A percentile compares a stretch with the other conserved stretches of the same genome.
phyloP scores from a whole-genome alignment of 2,797 vertebrate genomes.

The Okamejei kenojei region DNA sequence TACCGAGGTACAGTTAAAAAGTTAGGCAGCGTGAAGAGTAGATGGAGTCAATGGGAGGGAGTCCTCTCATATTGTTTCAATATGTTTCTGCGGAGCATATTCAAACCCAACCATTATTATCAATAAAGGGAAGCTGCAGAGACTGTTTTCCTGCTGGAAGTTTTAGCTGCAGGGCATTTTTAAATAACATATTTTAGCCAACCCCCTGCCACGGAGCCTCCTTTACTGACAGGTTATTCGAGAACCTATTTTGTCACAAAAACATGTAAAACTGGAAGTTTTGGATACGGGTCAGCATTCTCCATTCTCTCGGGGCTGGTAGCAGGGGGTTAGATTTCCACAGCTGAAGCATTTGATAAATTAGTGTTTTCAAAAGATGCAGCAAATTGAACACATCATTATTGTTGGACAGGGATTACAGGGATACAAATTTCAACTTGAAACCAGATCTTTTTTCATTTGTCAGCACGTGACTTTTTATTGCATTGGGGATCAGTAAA shows the following conservation, averaged over 20 bases:
- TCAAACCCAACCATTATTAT: too few species aligned
- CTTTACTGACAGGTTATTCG: not conserved
- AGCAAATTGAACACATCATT: not conserved
- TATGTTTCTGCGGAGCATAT: not conserved
- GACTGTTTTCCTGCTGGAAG: not conserved
- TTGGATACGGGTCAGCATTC: not conserved
- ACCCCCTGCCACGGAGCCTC: not conserved
- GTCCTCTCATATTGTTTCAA: not conserved
- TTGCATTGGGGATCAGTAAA: not conserved
- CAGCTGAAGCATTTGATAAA: not conserved
- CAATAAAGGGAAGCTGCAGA: not conserved
- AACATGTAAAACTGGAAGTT: not conserved
- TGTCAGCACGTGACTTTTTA: not conserved
- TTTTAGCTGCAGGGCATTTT: not conserved
- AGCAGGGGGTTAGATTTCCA: not conserved
- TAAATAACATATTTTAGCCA: not conserved
- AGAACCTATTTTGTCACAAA: not conserved
- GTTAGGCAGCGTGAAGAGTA: too few species aligned
- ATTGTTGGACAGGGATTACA: not conserved
- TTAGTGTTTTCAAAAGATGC: not conserved
- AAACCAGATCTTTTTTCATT: not conserved
- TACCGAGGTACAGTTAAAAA: too few species aligned
- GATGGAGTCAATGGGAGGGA: too few species aligned
- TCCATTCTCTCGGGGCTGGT: not conserved
- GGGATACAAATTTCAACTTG: not conserved